Base-by-base conservation (phyloP, 2,797 vertebrate genomes). In the Merluccius polli region DNA sequence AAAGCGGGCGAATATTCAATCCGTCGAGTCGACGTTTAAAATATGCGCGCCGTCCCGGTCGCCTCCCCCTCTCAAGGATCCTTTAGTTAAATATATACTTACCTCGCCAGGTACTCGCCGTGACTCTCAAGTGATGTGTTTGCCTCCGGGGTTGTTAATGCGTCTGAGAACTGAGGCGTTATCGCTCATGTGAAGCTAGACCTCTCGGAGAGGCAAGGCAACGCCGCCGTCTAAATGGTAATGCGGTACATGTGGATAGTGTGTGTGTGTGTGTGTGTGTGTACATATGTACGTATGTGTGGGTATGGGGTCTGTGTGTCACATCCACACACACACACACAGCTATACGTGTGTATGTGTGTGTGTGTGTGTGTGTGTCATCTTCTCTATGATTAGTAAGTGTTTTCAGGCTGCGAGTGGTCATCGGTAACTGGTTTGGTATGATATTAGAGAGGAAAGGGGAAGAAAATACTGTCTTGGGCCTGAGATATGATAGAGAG, bases 381-480 rank as follows among this genome's bases (percentile, higher is more conserved):
- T 59, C 21, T n/a, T 59, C 52, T n/a, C 21, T 59, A n/a, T 59
- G 52, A 24, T 59, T 24, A 59, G 52, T 59, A n/a, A n/a, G 52
- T 59, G 21, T 59, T 59, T 24, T 59, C 52, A 59, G 84, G 86
- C 84, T 82, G 38, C 83, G 82, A 87, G 82, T 59, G 85, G 89
- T 77, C 74, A 70, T 9, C 77, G 80, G 86, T 88, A 82, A 83
- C 83, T 88, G 86, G 80, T 85, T 83, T 83, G 79, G 83, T 81
- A 84, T 81, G 82, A 82, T 88, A 70, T 77, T 77, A 89, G 78
- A 77, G 81, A 70, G 75, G 32, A 2, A 70, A 4, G 52, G 33
- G 77, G 73, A 84, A 59, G 75, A 65, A 30, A 44, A 31, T 24
- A 59, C 52, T 59, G 52, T 59, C 44, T 24, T 6, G 21, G 21